Base-by-base conservation (phyloP, 2,113 vertebrate genomes). In the Polyodon spathula region DNA sequence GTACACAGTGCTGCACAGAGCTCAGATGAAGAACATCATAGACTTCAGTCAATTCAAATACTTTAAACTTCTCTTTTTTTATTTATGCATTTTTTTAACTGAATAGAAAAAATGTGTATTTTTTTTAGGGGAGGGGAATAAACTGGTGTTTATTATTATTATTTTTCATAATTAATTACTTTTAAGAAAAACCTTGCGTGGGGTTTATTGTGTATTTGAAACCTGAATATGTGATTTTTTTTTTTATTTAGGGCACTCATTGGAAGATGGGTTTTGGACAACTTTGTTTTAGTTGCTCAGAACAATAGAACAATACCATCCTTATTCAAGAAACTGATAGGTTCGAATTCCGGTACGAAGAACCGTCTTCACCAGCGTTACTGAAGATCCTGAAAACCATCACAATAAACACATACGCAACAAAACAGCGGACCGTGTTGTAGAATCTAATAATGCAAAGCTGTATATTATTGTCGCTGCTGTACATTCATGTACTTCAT, bases 391-490 rank as follows among this genome's bases (percentile, higher is more conserved):
- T 65, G 69, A 83, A 54, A 68, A 76, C 60, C 74, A 72, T 73
- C 73, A 71, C 68, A 76, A 69, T 60, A 68, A 68, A 71, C 46
- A 59, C 5, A 73, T 55, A 73, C 75, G 64, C 44, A 67, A 70
- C 62, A 75, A 72, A 70, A 76, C 61, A 63, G 74, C 61, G 69
- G 81, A 81, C 68, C 64, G 76, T 73, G 75, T 72, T 78, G 76
- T 84, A 79, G 82, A 84, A 82, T 81, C 73, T 67, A 77, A 74
- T 78, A 79, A 67, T 14, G 79, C 81, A 81, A 85, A 76, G 83
- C 82, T 88, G 85, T 88, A 86, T 76, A 88, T 84, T 85, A 72
- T 78, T 76, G 81, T 81, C 83, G 84, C 75, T 84, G 80, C 83
- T 86, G 84, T 86, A 88, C 76, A 83, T 86, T 82, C 73, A 80